Base-by-base conservation (phyloP, 2,113 vertebrate genomes). In the Neotoma lepida region DNA sequence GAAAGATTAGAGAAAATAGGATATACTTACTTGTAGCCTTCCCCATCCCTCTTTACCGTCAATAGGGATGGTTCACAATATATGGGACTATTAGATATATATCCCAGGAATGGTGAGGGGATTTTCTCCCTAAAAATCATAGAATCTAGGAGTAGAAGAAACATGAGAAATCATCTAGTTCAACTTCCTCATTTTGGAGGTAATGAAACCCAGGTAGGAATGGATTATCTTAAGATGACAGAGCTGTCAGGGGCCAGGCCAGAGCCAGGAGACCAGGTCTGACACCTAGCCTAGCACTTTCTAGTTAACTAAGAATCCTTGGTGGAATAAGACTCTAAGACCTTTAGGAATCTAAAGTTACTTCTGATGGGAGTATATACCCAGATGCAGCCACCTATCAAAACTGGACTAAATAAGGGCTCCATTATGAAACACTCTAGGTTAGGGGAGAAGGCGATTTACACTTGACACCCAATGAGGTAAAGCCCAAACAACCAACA, bases 71-170 rank as follows among this genome's bases (percentile, higher is more conserved):
- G 95, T 88, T 96, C 96, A 95, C 96, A 96, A 97, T 96, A 96
- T 95, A 93, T 96, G 97, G 91, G 97, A 96, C 92, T 96, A 97
- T 96, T 95, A 97, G 70, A 97, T 91, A 95, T 91, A 96, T 95
- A 96, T 96, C 96, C 95, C 91, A 93, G 96, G 94, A 94, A 93
- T 95, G 96, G 2, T 95, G 96, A 97, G 91, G 96, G 96, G 66
- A 89, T 97, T 97, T 97, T 96, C 96, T 97, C 95, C 94, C 97
- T 96, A 96, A 97, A 94, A 97, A 96, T 94, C 95, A 97, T 88
- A 97, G 94, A 97, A 97, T 96, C 96, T 94, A 96, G 97, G 96
- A 96, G 97, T 97, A 97, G 96, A 97, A 96, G 87, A 97, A 77
- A 97, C 80, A 96, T 96, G 87, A 97, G 96, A 97, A 95, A 96